Evolutionary conservation across 2,888 invertebrate species (phyloP).

Genomic region (Camponotus fellah): DNA sequence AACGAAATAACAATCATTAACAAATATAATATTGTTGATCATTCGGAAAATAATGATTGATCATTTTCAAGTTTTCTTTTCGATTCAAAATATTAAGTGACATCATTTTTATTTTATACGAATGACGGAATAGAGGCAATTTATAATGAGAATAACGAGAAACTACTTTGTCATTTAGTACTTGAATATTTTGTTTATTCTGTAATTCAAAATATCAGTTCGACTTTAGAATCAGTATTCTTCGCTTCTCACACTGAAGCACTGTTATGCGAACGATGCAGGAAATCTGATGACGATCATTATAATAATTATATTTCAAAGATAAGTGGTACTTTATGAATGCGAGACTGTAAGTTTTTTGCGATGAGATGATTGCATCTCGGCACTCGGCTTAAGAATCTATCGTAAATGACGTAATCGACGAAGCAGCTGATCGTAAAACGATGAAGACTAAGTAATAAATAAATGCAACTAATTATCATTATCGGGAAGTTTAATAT

Average conservation of each 20-base stretch:
- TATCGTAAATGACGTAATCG: slow-evolving; percentile 9
- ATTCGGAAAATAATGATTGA: neutral
- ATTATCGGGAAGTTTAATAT: neutral
- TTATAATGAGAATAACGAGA: neutral
- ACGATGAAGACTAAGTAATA: neutral
- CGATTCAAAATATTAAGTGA: neutral
- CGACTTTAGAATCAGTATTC: neutral
- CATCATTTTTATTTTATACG: neutral
- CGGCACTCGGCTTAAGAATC: slow-evolving; percentile 36
- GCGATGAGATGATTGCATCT: slow-evolving; percentile 22
- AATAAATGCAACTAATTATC: neutral
- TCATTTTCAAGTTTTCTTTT: neutral
- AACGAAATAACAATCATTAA: neutral
- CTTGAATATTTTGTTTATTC: neutral
- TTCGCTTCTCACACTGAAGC: neutral
- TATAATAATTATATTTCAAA: slow-evolving; percentile 26
- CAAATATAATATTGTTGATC: neutral
- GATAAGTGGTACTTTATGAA: slow-evolving; percentile 20
- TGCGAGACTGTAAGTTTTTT: slow-evolving; percentile 30
- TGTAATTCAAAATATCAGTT: neutral
- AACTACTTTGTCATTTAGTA: neutral
- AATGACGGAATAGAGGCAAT: neutral
- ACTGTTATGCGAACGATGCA: neutral
- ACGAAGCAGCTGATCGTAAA: neutral
- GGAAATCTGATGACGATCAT: slow-evolving; percentile 22